Conservation (phyloP, 2,888 invertebrate genomes). For the Drosophila melanosoma region DNA sequence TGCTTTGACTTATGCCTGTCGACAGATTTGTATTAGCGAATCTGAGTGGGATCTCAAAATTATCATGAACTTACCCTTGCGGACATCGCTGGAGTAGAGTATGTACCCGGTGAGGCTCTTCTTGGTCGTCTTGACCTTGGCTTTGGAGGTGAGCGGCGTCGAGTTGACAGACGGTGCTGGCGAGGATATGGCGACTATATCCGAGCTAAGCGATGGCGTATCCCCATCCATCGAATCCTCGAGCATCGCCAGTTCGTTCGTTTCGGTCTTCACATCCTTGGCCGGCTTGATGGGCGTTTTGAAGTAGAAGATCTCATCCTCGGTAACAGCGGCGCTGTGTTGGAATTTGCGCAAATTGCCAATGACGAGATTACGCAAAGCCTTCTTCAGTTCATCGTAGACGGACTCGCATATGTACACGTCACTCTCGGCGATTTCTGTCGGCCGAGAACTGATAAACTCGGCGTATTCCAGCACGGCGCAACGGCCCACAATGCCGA, state of each 20-base stretch:
- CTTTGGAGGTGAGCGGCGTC: conserved; percentile 84
- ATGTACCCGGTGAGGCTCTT: conserved; percentile 98
- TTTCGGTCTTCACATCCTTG: conserved; percentile 79
- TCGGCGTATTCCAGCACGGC: conserved; percentile 95
- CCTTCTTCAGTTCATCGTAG: conserved; percentile 94
- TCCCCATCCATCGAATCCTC: conserved; percentile 93
- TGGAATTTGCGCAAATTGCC: conserved; percentile 91
- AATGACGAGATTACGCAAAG: conserved; percentile 88
- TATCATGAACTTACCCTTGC: conserved; percentile 87
- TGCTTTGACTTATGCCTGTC: conserved; percentile 92
- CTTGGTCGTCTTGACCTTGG: conserved; percentile 89
- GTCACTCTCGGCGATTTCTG: conserved; percentile 96
- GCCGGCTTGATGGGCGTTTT: conserved; percentile 88
- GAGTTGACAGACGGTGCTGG: conserved; percentile 85
- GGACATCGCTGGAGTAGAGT: conserved; percentile 97
- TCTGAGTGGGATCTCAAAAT: not conserved
- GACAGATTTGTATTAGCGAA: not conserved
- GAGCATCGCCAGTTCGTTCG: conserved; percentile 85
- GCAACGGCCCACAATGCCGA: conserved; percentile 96
- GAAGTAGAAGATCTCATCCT: conserved; percentile 96
- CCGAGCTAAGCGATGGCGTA: conserved; percentile 92
- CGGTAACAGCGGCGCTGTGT: conserved; percentile 93
- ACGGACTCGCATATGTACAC: conserved; percentile 96
- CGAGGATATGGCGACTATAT: conserved; percentile 88
- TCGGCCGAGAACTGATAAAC: conserved; percentile 95